Percentiles rank a stretch among this genome's conserved stretches.
Evolutionary conservation across 2,888 invertebrate species (phyloP).

Genomic region (Agrochola macilenta): DNA sequence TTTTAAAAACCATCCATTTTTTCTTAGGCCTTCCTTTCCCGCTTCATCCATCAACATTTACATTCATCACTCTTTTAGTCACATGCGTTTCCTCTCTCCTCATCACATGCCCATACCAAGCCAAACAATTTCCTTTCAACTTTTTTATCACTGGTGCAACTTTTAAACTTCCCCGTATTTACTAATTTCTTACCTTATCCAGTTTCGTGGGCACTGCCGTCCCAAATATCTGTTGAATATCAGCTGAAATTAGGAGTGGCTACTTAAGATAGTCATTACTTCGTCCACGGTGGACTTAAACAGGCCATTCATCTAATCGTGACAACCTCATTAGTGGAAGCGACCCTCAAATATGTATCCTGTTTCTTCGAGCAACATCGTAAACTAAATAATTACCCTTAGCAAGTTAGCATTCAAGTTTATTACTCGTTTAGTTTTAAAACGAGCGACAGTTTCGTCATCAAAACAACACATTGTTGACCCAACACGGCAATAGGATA

Average conservation of each 20-base stretch:
- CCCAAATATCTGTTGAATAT: slow-evolving; percentile 4
- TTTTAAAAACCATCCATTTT: too few species aligned
- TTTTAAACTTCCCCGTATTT: too few species aligned
- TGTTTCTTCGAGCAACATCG: slow-evolving; percentile 41
- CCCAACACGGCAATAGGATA: slow-evolving; percentile 46
- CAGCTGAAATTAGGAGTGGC: slow-evolving; percentile 8
- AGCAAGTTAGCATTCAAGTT: slow-evolving; percentile 30
- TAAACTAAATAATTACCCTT: slow-evolving; percentile 37
- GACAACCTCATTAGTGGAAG: slow-evolving; percentile 44
- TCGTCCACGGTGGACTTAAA: slow-evolving; percentile 2
- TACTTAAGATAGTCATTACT: slow-evolving; percentile 10
- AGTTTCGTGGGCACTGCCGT: neutral
- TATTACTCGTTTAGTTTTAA: slow-evolving; percentile 52
- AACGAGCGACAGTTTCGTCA: slow-evolving; percentile 38
- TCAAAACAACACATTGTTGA: slow-evolving; percentile 49
- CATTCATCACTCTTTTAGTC: too few species aligned
- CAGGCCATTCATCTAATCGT: slow-evolving; percentile 34
- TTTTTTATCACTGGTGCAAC: too few species aligned
- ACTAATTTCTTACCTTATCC: too few species aligned
- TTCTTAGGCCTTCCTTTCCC: too few species aligned
- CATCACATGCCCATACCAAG: too few species aligned
- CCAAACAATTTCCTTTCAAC: too few species aligned
- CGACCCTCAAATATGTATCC: slow-evolving; percentile 25
- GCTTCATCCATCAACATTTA: too few species aligned
- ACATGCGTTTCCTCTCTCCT: too few species aligned